These are phyloP conservation scores for Tachycineta bicolor DNA, from an alignment of 2,113 vertebrate species.

Conservation along the genomic window DNA sequence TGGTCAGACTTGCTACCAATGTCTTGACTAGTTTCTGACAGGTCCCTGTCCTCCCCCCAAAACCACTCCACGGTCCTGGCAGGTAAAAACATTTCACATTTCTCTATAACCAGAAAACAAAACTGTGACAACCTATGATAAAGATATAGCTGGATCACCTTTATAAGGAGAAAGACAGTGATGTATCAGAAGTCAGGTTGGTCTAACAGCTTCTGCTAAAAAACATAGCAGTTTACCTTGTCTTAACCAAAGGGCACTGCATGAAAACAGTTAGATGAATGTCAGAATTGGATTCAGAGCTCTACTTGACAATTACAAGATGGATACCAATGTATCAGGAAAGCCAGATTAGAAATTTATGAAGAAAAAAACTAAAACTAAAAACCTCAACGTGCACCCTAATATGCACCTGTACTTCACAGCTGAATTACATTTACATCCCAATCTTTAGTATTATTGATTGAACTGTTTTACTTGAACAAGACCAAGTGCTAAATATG, in stretches of 20 bases:
- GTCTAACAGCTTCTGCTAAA: neutral
- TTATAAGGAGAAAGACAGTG: neutral
- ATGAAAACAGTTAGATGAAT: neutral
- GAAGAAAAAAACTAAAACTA: neutral
- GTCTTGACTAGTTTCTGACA: too few relatives aligned
- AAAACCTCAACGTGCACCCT: neutral
- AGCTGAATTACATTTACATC: neutral
- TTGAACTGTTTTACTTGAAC: neutral
- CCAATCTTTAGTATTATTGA: neutral
- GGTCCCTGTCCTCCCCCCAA: too few relatives aligned
- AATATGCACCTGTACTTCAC: neutral
- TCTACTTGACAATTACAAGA: neutral
- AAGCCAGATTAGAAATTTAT: neutral
- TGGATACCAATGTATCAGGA: neutral
- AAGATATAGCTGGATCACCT: neutral
- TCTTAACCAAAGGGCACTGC: neutral
- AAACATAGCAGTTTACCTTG: neutral
- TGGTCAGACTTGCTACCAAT: too few relatives aligned
- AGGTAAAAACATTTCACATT: too few relatives aligned
- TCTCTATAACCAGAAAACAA: too few relatives aligned
- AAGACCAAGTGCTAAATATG: neutral
- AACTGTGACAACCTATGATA: too few relatives aligned
- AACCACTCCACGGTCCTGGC: too few relatives aligned
- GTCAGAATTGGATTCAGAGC: neutral
- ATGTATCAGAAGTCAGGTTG: accelerated